phyloP scores from a whole-genome alignment of 92 coral and sea anemone genomes.

The Palythoa heliodiscus region DNA sequence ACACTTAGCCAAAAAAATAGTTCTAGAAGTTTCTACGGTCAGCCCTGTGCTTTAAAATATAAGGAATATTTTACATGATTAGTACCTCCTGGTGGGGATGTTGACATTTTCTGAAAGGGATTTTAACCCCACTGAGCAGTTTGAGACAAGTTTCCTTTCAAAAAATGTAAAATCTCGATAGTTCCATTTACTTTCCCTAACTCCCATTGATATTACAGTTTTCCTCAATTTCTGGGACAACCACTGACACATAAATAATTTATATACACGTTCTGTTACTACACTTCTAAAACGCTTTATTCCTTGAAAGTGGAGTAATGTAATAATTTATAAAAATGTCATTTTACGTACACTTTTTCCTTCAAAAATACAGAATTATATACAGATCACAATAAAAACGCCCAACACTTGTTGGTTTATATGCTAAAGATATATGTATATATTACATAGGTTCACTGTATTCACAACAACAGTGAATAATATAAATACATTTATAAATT shows the following conservation, averaged over 20 bases:
- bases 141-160: too few relatives aligned
- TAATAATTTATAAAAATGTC: slow-evolving; percentile 94
- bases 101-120: too few relatives aligned
- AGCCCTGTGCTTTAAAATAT: too few relatives aligned
- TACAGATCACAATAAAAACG: slow-evolving; percentile 95
- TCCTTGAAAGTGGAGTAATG: slow-evolving; percentile 79
- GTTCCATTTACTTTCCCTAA: too few relatives aligned
- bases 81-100: too few relatives aligned
- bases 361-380: slow-evolving; percentile 93
- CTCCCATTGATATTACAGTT: too few relatives aligned
- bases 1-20: too few relatives aligned
- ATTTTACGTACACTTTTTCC: slow-evolving; percentile 81
- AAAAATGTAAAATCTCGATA: too few relatives aligned
- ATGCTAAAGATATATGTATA: slow-evolving; percentile 17
- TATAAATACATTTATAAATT: slow-evolving; percentile 47
- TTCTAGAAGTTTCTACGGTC: too few relatives aligned
- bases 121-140: too few relatives aligned
- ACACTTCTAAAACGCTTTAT: slow-evolving; percentile 54
- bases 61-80: too few relatives aligned
- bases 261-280: slow-evolving; percentile 17
- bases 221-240: too few relatives aligned
- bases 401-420: slow-evolving; percentile 60
- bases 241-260: neutral
- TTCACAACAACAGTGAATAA: slow-evolving; percentile 32
- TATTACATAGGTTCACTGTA: slow-evolving; percentile 34